Base-by-base conservation (phyloP, 2,797 vertebrate species). In the Gambusia yucatana region DNA sequence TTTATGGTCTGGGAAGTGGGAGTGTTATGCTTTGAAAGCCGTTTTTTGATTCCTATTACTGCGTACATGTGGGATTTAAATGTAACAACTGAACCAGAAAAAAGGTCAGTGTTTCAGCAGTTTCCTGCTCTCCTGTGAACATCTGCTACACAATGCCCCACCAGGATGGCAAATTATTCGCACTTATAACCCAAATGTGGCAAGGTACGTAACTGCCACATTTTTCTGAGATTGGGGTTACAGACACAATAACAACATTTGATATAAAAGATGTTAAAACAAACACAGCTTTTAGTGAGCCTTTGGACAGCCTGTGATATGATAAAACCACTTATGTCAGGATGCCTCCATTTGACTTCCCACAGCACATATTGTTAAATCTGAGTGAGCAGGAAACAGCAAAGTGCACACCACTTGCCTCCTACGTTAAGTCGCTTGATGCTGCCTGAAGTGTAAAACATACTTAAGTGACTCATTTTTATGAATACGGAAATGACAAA, bases 381-480 rank as follows among this genome's bases (percentile, higher is more conserved):
- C 81, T 86, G 77, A 86, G 87, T 71, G 75, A 77, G 83, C 80
- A n/a, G 63, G 70, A 85, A 82, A 73, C 36, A 47, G 52, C 65
- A 30, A 84, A 83, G 80, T 72, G 81, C 77, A 77, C 74, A 14
- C 67, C 48, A 2, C 57, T 82, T 65, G 43, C 84, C 79, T 80
- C 86, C 86, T 80, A 82, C 72, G n/a, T 87, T 71, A 79, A 76
- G 61, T 72, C 77, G 75, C 78, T 71, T 75, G 81, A 85, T 84
- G 78, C 80, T n/a, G 78, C 89, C 89, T 90, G 91, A 91, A 86
- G 86, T 84, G 82, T 86, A 87, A 86, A 90, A 83, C 73, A 81
- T 81, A 79, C 84, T 86, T 81, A 55, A 44, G 85, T 79, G 84
- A 81, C 79, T 87, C n/a, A n/a, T 76, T 73, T 81, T 81, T 76